Evolutionary conservation across 2,113 vertebrate species (phyloP).

Genomic region (Cettia cetti): DNA sequence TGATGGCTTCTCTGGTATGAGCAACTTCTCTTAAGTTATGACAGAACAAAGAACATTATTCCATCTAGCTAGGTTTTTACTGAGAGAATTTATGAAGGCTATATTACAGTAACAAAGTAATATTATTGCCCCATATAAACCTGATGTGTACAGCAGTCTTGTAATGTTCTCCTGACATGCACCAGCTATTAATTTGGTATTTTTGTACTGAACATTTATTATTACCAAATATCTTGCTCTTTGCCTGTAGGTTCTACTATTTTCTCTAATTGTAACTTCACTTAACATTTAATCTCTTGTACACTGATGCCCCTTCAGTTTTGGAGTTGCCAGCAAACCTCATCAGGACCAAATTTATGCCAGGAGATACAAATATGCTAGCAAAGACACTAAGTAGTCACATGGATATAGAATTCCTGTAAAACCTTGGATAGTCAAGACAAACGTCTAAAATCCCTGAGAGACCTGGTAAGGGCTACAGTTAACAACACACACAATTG

Average conservation of each 20-base stretch:
- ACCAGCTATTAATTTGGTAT: neutral
- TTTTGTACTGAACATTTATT: neutral
- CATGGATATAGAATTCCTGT: neutral
- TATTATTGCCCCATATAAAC: neutral
- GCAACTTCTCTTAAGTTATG: neutral
- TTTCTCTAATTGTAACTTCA: neutral
- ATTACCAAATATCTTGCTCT: neutral
- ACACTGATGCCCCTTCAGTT: neutral
- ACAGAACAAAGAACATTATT: neutral
- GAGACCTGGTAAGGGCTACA: neutral
- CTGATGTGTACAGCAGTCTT: neutral
- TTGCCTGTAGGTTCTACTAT: neutral
- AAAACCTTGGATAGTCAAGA: neutral
- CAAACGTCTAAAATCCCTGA: neutral
- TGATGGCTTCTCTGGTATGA: neutral
- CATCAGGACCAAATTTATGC: neutral
- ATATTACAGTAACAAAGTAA: neutral
- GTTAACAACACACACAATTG: neutral
- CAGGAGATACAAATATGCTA: neutral
- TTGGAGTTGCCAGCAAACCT: neutral
- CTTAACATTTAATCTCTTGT: neutral
- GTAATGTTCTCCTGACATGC: neutral
- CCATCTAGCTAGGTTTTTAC: neutral
- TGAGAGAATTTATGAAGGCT: neutral
- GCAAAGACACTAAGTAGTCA: neutral